Evolutionary conservation across 2,888 invertebrate genomes (phyloP).

Genomic region (Lasioglossum malachurum): DNA sequence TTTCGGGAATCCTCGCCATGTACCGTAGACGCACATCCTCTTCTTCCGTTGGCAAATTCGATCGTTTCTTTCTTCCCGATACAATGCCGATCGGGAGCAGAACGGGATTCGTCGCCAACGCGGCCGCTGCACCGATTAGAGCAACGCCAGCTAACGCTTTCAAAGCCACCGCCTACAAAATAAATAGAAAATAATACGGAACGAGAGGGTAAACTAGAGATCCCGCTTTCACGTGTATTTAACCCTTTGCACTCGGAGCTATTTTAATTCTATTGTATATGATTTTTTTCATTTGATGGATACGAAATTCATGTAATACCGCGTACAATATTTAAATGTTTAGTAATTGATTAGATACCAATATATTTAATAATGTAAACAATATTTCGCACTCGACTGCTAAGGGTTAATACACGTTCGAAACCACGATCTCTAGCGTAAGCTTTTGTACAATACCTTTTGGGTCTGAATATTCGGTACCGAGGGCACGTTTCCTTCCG

Average conservation of each 20-base stretch:
- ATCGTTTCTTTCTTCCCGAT: slow-evolving; percentile 87
- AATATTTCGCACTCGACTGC: no score
- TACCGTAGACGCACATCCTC: slow-evolving; percentile 64
- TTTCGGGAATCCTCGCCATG: slow-evolving; percentile 69
- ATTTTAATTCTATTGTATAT: no score
- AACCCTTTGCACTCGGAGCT: no score
- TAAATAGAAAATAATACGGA: neutral
- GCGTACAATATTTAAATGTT: no score
- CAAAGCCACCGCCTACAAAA: slow-evolving; percentile 86
- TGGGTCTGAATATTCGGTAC: slow-evolving; percentile 77
- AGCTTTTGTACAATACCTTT: slow-evolving; percentile 69
- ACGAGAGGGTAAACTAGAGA: neutral
- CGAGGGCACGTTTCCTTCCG: slow-evolving; percentile 59
- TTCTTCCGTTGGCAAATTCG: slow-evolving; percentile 54
- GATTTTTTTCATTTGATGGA: no score
- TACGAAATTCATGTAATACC: no score
- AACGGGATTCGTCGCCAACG: slow-evolving; percentile 91
- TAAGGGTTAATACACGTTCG: no score
- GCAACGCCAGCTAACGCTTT: slow-evolving; percentile 92
- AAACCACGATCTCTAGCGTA: neutral
- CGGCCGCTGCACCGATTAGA: slow-evolving; percentile 92
- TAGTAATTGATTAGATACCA: no score
- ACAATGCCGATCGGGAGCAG: slow-evolving; percentile 92
- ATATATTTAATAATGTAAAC: no score
- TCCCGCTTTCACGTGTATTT: no score